Evolutionary conservation across 2,888 invertebrate genomes (phyloP).

Genomic region (Tolmerus cingulatus): DNA sequence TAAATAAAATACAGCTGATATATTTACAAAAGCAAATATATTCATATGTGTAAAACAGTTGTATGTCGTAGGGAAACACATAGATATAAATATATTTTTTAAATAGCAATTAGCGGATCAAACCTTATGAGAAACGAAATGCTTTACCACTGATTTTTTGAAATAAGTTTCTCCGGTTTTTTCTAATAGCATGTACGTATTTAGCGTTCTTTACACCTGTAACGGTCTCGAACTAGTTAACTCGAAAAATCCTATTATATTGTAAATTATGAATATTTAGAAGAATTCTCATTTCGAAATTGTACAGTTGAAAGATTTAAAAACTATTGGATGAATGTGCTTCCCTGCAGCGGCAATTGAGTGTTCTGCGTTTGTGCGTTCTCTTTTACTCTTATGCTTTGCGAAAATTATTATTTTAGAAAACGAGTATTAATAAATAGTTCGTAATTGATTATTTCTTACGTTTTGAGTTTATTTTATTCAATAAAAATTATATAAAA

Average conservation of each 20-base stretch:
- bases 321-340: background rate
- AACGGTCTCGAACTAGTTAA: background rate
- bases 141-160: background rate
- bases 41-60: conserved; percentile 31
- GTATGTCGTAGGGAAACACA: conserved; percentile 10
- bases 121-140: conserved; percentile 1
- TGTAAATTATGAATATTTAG: background rate
- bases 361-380: background rate
- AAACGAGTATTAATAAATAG: background rate
- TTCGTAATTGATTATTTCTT: background rate
- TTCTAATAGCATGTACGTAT: background rate
- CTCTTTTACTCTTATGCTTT: background rate
- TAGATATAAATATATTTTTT: conserved; percentile 36
- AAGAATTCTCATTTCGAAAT: background rate
- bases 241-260: background rate
- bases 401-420: background rate
- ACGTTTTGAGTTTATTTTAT: background rate
- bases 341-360: background rate
- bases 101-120: conserved; percentile 24
- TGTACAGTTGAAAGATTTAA: background rate
- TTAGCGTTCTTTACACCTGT: background rate
- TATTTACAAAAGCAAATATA: conserved; percentile 27
- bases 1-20: conserved; percentile 11
- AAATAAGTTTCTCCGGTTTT: background rate
- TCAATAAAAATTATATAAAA: background rate